A percentile compares a stretch with the other conserved stretches of the same genome.
These are phyloP conservation scores for Leptonema lineaticorne DNA, from an alignment of 1,140 invertebrate genomes.

Conservation along the genomic window DNA sequence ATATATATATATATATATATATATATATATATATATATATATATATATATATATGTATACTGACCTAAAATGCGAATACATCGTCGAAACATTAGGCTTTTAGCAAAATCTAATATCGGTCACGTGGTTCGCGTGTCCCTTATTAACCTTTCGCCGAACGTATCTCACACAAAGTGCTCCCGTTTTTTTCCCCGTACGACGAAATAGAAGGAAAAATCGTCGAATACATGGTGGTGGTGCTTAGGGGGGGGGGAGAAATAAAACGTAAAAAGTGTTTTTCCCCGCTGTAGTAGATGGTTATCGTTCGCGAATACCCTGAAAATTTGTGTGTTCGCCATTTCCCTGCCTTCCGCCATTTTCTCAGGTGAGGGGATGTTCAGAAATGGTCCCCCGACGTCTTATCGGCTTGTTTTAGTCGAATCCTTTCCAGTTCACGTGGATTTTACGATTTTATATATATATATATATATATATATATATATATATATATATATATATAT, in stretches of 20 bases:
- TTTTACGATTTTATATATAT: too few species aligned
- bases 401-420: slow-evolving; percentile 11
- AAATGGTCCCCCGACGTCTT: slow-evolving; percentile 2
- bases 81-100: slow-evolving; percentile 3
- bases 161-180: neutral
- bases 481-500: too few species aligned
- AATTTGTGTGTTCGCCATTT: neutral
- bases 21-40: neutral
- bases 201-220: neutral
- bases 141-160: neutral
- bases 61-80: neutral
- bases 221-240: too few species aligned
- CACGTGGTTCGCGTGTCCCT: neutral
- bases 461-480: too few species aligned
- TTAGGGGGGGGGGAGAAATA: too few species aligned
- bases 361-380: neutral
- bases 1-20: neutral
- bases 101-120: slow-evolving; percentile 8
- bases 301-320: neutral
- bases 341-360: neutral
- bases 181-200: too few species aligned
- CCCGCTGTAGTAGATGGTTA: neutral
- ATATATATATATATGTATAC: neutral
- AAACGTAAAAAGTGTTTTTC: too few species aligned
- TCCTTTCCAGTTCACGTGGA: neutral